Conservation (phyloP, 2,113 vertebrate species). For the Triplophysa dalaica region DNA sequence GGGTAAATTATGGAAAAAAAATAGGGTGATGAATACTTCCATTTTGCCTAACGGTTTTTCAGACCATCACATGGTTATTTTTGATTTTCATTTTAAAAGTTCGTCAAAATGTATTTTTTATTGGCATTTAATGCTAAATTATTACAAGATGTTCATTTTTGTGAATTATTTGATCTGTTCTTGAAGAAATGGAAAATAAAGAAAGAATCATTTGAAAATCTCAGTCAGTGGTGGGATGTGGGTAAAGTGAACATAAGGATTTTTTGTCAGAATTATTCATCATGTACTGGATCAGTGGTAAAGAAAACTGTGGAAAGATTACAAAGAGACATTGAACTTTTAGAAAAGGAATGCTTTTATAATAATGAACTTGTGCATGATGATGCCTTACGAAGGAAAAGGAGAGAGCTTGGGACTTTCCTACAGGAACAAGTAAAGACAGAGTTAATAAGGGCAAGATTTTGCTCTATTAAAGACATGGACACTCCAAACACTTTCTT, state of each 20-base stretch:
- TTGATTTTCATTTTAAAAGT: not conserved
- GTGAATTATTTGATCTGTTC: not conserved
- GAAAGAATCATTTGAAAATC: not conserved
- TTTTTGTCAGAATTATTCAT: constrained; percentile 4
- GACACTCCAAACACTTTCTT: too few relatives aligned
- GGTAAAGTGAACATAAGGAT: not conserved
- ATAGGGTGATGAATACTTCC: not conserved
- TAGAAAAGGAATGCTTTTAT: too few relatives aligned
- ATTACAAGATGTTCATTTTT: not conserved
- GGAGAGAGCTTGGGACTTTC: not conserved
- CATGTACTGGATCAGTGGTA: not conserved
- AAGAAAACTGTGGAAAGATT: not conserved
- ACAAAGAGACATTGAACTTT: not conserved
- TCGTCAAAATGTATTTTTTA: not conserved
- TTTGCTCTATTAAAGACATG: not conserved
- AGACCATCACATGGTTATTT: not conserved
- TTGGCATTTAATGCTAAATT: constrained; percentile 2
- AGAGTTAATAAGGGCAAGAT: too few relatives aligned
- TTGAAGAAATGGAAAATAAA: not conserved
- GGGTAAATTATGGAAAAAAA: not conserved
- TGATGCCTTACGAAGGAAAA: too few relatives aligned
- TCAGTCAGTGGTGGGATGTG: not conserved
- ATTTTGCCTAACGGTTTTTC: not conserved
- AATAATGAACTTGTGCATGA: too few relatives aligned
- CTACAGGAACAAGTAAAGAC: too few relatives aligned